Evolutionary conservation across 92 coral and sea anemone species (phyloP).

Genomic region (Paragorgia papillata): DNA sequence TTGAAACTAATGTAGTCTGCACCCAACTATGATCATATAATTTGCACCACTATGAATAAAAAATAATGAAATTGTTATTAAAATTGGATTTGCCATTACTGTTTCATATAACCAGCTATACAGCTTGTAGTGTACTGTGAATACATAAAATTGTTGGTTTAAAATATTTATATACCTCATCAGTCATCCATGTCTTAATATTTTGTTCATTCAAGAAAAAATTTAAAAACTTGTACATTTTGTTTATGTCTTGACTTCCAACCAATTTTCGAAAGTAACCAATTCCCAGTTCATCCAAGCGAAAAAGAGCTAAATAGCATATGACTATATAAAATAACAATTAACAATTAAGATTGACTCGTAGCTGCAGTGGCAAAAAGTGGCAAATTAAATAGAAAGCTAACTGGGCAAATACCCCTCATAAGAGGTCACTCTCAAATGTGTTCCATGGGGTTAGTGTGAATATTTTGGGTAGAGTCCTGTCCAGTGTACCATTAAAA

Average conservation of each 20-base stretch:
- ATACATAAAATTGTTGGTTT: no score
- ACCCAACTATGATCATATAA: conserved; percentile 94
- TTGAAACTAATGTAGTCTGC: conserved; percentile 77
- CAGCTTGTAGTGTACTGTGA: no score
- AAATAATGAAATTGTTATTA: not conserved
- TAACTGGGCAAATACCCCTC: no score
- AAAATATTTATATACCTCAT: conserved; percentile 64
- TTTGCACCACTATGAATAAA: conserved; percentile 79
- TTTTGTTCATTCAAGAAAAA: conserved; percentile 82
- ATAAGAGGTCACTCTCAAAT: no score
- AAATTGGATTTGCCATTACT: no score
- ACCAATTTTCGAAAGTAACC: conserved; percentile 84
- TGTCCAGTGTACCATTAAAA: no score
- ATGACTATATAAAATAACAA: conserved; percentile 59
- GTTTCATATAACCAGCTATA: no score
- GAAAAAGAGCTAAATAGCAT: conserved; percentile 80
- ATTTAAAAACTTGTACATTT: conserved; percentile 83
- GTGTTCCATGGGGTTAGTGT: no score
- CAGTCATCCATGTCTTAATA: conserved; percentile 93
- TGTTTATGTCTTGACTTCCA: conserved; percentile 73
- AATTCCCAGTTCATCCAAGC: conserved; percentile 90
- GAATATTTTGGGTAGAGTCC: no score
- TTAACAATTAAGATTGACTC: no score
- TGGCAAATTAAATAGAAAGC: no score
- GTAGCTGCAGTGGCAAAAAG: no score